These are phyloP conservation scores for Sibirionetta formosa DNA, from an alignment of 2,797 vertebrate species.

Conservation along the genomic window DNA sequence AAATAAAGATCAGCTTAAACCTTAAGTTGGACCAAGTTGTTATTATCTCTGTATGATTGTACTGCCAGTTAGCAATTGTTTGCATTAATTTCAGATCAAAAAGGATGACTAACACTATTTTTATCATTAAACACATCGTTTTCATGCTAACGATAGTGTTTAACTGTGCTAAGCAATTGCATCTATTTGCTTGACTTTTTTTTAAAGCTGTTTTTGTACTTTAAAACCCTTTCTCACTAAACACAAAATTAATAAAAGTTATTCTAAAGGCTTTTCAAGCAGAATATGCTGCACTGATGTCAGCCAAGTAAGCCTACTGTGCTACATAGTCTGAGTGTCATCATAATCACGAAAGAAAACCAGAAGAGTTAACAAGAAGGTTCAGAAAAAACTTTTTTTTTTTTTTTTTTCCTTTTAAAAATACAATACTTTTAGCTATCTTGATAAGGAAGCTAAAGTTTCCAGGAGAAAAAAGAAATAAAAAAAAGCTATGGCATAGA, in stretches of 20 bases:
- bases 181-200: background rate
- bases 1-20: background rate
- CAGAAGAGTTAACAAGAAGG: background rate
- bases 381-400: background rate
- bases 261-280: background rate
- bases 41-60: background rate
- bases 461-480: background rate
- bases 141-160: background rate
- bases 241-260: background rate
- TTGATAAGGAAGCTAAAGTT: background rate
- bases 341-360: background rate
- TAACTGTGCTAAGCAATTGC: background rate
- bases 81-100: background rate
- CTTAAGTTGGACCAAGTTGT: background rate
- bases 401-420: background rate
- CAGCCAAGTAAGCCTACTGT: background rate
- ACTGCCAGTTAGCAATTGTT: background rate
- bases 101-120: rapidly evolving
- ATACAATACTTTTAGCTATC: background rate
- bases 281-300: background rate
- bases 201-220: background rate
- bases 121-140: background rate
- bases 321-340: background rate
- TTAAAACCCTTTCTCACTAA: background rate
- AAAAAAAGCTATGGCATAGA: background rate